Conservation (phyloP, 2,888 invertebrate genomes). For the Meghimatium bilineatum region DNA sequence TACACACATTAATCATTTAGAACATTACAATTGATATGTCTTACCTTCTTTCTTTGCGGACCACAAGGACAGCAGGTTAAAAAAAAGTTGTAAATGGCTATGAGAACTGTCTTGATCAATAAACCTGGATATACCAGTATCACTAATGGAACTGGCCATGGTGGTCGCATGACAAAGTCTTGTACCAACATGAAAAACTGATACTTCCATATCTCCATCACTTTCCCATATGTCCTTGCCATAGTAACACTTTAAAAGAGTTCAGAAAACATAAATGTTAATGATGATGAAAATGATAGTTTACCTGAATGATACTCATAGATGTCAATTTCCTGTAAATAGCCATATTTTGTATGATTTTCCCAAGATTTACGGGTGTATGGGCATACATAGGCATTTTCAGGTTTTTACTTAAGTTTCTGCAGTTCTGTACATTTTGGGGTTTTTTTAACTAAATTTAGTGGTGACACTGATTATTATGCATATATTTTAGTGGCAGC, state of each 20-base stretch:
- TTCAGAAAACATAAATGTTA: background rate
- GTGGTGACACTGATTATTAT: too few species aligned
- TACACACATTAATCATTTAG: background rate
- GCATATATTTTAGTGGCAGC: too few species aligned
- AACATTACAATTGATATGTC: background rate
- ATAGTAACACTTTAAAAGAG: constrained; percentile 77
- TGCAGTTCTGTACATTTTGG: too few species aligned
- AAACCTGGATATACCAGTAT: constrained; percentile 27
- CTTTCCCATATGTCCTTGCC: constrained; percentile 90
- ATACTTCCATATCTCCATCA: constrained; percentile 99
- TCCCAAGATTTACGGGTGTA: too few species aligned
- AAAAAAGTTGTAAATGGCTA: background rate
- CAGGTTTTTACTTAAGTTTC: too few species aligned
- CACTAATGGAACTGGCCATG: constrained; percentile 26
- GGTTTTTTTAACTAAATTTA: too few species aligned
- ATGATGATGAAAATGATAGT: background rate
- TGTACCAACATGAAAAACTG: constrained; percentile 93
- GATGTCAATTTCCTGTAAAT: too few species aligned
- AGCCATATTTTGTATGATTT: too few species aligned
- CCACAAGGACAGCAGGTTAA: constrained; percentile 21
- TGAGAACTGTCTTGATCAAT: background rate
- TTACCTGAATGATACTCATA: background rate
- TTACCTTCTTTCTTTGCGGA: background rate
- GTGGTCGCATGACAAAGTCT: constrained; percentile 93
- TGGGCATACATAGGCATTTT: too few species aligned